Percentiles rank a stretch among this genome's conserved stretches.
Evolutionary conservation across 2,113 vertebrate species (phyloP).

Genomic region (Manacus vitellinus): DNA sequence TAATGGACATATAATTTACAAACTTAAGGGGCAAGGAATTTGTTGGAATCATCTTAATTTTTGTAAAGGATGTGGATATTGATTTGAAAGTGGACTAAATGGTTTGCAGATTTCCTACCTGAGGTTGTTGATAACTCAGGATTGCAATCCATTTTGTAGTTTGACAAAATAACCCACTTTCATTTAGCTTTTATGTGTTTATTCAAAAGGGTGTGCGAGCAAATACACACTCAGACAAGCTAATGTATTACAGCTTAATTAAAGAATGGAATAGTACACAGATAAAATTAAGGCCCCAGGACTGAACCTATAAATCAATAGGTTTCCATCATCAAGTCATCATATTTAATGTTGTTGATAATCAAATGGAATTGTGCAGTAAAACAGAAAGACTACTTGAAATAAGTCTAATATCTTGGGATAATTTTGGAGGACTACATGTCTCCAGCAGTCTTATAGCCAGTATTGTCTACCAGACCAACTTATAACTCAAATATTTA

Average conservation of each 20-base stretch:
- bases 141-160: not conserved
- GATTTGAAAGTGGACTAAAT: not conserved
- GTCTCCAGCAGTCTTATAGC: not conserved
- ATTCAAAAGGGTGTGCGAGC: not conserved
- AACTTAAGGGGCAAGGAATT: not conserved
- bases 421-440: not conserved
- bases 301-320: not conserved
- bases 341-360: not conserved
- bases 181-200: not conserved
- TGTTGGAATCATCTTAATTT: not conserved
- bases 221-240: not conserved
- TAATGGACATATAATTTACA: not conserved
- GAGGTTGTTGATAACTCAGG: not conserved
- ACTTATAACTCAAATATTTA: constrained; percentile 18
- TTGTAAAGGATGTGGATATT: not conserved
- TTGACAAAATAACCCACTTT: not conserved
- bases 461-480: not conserved
- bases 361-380: not conserved
- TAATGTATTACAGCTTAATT: not conserved
- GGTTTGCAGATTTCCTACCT: not conserved
- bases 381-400: not conserved
- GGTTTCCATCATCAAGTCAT: not conserved
- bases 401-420: not conserved
- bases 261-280: not conserved
- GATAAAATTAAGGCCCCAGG: not conserved